These are phyloP conservation scores for Phataginus tetradactyla DNA, from an alignment of 2,797 vertebrate genomes.

Conservation along the genomic window DNA sequence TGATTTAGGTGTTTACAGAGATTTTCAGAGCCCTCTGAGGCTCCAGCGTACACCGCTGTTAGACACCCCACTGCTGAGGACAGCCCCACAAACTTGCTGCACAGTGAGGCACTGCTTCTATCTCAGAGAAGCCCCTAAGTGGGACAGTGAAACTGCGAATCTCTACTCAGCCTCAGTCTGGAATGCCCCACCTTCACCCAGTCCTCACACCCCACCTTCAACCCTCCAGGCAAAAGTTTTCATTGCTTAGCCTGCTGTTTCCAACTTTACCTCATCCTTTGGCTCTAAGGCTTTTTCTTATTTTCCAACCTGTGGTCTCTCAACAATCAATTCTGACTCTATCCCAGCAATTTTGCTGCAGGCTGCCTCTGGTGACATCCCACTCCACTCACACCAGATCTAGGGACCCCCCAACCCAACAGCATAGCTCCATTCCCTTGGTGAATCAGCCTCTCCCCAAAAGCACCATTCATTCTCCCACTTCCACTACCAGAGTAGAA, in stretches of 20 bases:
- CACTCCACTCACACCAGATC: neutral
- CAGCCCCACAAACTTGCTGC: neutral
- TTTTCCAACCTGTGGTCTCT: conserved; percentile 9
- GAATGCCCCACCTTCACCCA: neutral
- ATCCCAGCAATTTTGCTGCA: neutral
- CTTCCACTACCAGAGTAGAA: neutral
- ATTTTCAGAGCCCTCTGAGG: neutral
- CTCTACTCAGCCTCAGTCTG: neutral
- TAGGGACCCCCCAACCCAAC: neutral
- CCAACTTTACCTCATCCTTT: neutral
- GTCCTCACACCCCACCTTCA: neutral
- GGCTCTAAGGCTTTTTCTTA: neutral
- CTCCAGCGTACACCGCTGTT: neutral
- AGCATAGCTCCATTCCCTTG: neutral
- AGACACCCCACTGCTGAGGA: neutral
- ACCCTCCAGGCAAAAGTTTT: neutral
- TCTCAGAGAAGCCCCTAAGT: neutral
- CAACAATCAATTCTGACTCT: neutral
- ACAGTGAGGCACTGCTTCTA: neutral
- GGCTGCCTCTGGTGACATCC: neutral
- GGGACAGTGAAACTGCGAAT: neutral
- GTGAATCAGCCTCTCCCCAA: neutral
- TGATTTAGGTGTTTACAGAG: neutral
- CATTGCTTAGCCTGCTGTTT: neutral
- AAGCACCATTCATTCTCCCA: neutral